phyloP scores from a whole-genome alignment of 1,140 invertebrate species.

The Orchestia grillus region DNA sequence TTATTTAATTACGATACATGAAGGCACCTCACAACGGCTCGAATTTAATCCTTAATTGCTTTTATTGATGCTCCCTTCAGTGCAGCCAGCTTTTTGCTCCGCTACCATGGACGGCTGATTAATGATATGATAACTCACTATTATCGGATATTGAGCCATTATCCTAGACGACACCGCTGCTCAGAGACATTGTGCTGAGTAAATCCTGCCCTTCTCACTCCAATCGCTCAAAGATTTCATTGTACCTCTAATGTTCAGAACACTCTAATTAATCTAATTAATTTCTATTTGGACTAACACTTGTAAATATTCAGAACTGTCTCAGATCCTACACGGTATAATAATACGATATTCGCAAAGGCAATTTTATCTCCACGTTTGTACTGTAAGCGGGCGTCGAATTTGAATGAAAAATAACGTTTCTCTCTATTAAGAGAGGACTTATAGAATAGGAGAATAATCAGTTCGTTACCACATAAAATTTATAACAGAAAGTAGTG shows the following conservation, averaged over 20 bases:
- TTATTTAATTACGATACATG: neutral
- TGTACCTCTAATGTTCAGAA: neutral
- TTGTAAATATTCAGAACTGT: neutral
- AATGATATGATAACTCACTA: neutral
- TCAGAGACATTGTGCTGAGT: neutral
- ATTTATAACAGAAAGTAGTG: too few relatives aligned
- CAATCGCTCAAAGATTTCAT: neutral
- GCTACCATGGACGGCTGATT: neutral
- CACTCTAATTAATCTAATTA: neutral
- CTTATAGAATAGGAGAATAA: too few relatives aligned
- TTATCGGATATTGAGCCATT: neutral
- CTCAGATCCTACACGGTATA: neutral
- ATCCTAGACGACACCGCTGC: neutral
- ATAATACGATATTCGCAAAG: neutral
- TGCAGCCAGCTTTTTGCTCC: neutral
- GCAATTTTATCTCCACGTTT: neutral
- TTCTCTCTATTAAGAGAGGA: too few relatives aligned
- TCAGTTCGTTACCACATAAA: too few relatives aligned
- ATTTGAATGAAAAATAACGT: too few relatives aligned
- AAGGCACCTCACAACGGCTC: neutral
- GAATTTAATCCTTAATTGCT: neutral
- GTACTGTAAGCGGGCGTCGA: neutral
- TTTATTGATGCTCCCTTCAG: neutral
- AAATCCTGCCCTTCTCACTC: neutral
- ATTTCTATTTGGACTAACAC: neutral